Base-by-base conservation (phyloP, 2,797 vertebrate genomes). In the Phoeniculus purpureus region DNA sequence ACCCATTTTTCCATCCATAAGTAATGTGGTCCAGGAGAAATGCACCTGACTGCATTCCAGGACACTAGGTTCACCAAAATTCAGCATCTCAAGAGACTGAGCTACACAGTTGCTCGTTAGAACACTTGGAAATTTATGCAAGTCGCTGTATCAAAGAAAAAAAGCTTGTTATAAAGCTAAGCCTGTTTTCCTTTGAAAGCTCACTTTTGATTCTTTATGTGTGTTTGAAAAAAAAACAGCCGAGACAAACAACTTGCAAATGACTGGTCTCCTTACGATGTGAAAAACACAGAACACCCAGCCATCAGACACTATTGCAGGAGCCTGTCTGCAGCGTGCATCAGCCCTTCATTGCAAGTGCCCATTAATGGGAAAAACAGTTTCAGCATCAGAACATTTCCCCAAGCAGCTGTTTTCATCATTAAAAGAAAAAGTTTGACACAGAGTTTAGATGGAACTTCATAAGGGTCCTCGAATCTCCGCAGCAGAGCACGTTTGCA, bases 151-250 rank as follows among this genome's bases (percentile, higher is more conserved):
- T 32, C 77, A 80, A 62, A 90, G 60, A 81, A 91, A 43, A 43
- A 48, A 87, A 92, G 70, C 43, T 48, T 72, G 48, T 61, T 81
- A 67, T 10, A 89, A 90, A 91, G 45, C 15, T 52, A 66, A 83
- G 80, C 64, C 27, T 89, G 43, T 27, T 85, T 31, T 89, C 52
- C 85, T 83, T 93, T 79, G 58, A 66, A 91, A 92, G 29, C 43
- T 78, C 37, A 64, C 19, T 72, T 85, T 78, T 83, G n/a, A 22
- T 31, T 79, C 71, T 85, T 83, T 31, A 64, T 19, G 61, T 55
- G 7, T 27, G 17, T 91, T 86, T 47, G 32, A 50, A 81, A 83
- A n/a, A 79, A 27, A 34, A 37, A 37, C 18, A 55, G 27, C 22
- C 55, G 9, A 43, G 43, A 14, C 43, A 22, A 52, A 72, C 72